phyloP scores from a whole-genome alignment of 37 sponge, comb jelly and placozoan species.

The Hormiphora californensis region DNA sequence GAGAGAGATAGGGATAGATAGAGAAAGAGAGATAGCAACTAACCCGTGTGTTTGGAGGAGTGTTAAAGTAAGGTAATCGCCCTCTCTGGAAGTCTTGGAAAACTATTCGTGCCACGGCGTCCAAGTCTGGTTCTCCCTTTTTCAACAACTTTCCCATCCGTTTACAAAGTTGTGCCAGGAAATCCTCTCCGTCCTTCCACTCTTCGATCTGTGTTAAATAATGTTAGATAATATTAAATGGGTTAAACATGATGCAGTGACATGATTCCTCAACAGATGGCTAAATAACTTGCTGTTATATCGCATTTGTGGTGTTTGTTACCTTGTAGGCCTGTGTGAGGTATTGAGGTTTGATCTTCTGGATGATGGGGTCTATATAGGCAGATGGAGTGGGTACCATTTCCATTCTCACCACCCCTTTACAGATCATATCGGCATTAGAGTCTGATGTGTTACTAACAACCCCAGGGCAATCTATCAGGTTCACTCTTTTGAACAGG shows the following conservation, averaged over 20 bases:
- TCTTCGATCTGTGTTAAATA: slow-evolving; percentile 36
- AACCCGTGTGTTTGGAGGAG: slow-evolving; percentile 65
- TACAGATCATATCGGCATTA: slow-evolving; percentile 91
- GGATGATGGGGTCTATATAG: slow-evolving; percentile 82
- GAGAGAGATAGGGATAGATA: too few species aligned
- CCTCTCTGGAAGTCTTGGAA: slow-evolving; percentile 97
- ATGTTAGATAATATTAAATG: not conserved
- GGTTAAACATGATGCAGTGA: not conserved
- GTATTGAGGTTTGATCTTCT: slow-evolving; percentile 77
- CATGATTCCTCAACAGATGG: not conserved
- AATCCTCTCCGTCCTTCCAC: slow-evolving; percentile 78
- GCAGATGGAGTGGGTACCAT: slow-evolving; percentile 78
- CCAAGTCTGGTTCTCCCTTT: slow-evolving; percentile 86
- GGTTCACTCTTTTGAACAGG: slow-evolving; percentile 81
- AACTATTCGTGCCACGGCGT: slow-evolving; percentile 82
- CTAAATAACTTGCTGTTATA: too few species aligned
- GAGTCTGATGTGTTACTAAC: slow-evolving; percentile 75
- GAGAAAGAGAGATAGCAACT: too few species aligned
- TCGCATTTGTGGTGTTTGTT: too few species aligned
- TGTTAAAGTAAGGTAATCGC: slow-evolving; percentile 89
- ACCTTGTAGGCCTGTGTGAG: slow-evolving; percentile 70
- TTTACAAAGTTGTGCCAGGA: slow-evolving; percentile 71
- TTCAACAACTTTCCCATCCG: slow-evolving; percentile 80
- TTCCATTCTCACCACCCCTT: slow-evolving; percentile 85
- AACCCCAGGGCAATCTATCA: slow-evolving; percentile 98